A percentile compares a stretch with the other conserved stretches of the same genome.
Conservation (phyloP, 2,888 invertebrate species). For the Andrena minutula region DNA sequence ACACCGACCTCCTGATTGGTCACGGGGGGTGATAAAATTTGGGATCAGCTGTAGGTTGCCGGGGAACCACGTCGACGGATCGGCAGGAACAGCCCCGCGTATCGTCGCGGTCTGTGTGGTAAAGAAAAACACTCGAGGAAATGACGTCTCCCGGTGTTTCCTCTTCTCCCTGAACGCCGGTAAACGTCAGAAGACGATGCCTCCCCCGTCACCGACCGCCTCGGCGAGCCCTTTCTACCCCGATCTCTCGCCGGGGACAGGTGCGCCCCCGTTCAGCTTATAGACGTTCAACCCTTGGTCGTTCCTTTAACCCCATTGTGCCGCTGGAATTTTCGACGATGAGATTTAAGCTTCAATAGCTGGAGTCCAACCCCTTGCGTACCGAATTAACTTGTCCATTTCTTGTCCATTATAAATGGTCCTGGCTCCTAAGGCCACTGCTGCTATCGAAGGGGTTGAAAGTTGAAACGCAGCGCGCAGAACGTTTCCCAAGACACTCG, state of each 20-base stretch:
- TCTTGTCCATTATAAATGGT: not conserved
- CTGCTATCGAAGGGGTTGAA: not conserved
- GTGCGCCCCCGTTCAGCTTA: not conserved
- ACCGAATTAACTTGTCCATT: not conserved
- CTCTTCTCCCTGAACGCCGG: constrained; percentile 17
- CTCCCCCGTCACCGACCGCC: not conserved
- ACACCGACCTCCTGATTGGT: constrained; percentile 71
- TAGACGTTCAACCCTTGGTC: not conserved
- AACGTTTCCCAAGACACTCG: not conserved
- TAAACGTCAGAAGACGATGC: constrained; percentile 15
- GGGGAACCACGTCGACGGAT: constrained; percentile 41
- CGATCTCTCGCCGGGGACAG: constrained; percentile 18
- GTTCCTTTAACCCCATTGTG: not conserved
- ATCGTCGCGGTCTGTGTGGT: constrained; percentile 52
- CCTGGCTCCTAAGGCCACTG: no score
- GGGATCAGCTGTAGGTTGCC: constrained; percentile 71
- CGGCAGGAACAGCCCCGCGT: constrained; percentile 36
- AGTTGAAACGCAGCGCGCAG: not conserved
- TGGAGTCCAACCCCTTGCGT: not conserved
- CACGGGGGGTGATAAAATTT: constrained; percentile 70
- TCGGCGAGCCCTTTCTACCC: not conserved
- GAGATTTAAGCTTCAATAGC: not conserved
- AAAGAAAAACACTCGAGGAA: constrained; percentile 62
- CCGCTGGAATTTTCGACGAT: not conserved
- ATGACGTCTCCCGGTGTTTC: constrained; percentile 49